phyloP scores from a whole-genome alignment of 2,888 invertebrate genomes.

The Dryomyza anilis region DNA sequence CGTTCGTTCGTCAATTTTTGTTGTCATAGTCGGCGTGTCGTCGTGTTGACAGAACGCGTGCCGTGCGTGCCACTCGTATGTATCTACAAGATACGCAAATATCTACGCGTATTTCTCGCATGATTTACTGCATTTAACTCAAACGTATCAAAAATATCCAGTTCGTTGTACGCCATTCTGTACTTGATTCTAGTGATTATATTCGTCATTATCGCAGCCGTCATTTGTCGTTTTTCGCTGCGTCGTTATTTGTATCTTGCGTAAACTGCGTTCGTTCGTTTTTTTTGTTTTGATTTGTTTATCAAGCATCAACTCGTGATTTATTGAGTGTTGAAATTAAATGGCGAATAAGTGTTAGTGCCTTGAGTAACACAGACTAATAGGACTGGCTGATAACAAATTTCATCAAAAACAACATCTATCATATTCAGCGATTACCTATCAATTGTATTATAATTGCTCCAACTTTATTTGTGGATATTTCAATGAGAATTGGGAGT shows the following conservation, averaged over 20 bases:
- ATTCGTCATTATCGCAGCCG: background rate
- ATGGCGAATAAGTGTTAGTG: background rate
- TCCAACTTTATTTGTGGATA: no score
- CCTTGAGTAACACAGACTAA: background rate
- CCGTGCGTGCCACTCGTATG: no score
- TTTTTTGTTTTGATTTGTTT: no score
- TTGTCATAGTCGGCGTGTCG: no score
- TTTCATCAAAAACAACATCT: background rate
- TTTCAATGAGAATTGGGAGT: background rate
- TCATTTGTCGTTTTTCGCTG: background rate
- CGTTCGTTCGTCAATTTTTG: no score
- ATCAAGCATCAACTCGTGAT: background rate
- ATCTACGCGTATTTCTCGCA: no score
- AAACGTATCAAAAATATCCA: background rate
- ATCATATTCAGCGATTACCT: background rate
- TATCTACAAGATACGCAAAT: no score
- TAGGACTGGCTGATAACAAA: conserved; percentile 1
- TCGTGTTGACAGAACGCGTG: no score
- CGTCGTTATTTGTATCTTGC: background rate
- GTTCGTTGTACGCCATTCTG: background rate
- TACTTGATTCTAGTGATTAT: background rate
- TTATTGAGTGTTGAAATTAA: background rate
- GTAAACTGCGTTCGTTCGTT: no score
- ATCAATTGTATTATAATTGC: no score
- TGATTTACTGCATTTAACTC: no score